These are phyloP conservation scores for Streptopelia turtur DNA, from an alignment of 2,797 vertebrate genomes.

Conservation along the genomic window DNA sequence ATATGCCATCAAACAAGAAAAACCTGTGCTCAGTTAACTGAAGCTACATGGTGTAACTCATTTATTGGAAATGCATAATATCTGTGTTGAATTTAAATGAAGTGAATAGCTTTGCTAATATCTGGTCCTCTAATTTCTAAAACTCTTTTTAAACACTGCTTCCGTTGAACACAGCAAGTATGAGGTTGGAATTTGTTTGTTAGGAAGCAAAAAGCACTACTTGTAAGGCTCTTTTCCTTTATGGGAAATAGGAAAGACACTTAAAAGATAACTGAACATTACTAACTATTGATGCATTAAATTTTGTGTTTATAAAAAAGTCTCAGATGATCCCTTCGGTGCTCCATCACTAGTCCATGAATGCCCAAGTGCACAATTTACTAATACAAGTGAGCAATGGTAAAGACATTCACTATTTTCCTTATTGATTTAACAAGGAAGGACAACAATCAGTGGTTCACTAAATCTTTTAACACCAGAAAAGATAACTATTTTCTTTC, in stretches of 20 bases:
- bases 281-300: background rate
- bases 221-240: background rate
- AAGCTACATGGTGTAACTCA: background rate
- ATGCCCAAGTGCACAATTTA: background rate
- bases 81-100: background rate
- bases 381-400: background rate
- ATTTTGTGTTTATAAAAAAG: background rate
- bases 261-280: background rate
- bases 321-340: background rate
- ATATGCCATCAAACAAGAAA: background rate
- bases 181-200: background rate
- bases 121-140: background rate
- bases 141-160: background rate
- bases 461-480: constrained; percentile 42
- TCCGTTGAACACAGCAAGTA: background rate
- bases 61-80: background rate
- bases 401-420: constrained; percentile 31
- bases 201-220: background rate
- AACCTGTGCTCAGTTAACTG: background rate
- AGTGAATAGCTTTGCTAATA: background rate
- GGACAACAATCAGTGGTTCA: constrained; percentile 55
- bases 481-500: background rate
- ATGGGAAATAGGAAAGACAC: background rate
- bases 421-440: constrained; percentile 58
- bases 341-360: background rate